phyloP scores from a whole-genome alignment of 1,140 invertebrate genomes.

The Penaeus vannamei region DNA sequence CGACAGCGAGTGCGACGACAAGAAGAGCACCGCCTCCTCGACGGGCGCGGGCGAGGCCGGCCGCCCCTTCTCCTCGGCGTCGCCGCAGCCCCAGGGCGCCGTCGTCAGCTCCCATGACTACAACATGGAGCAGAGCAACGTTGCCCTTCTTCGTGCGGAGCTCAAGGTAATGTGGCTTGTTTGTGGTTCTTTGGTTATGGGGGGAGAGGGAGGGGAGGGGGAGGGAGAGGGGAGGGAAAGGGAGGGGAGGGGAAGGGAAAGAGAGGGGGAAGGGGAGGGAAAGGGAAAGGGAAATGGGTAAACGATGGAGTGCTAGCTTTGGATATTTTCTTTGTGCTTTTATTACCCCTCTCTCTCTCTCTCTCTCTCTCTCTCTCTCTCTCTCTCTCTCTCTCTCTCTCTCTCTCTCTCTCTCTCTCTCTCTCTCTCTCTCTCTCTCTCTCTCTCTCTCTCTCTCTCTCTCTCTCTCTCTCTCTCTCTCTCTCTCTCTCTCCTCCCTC shows the following conservation, averaged over 20 bases:
- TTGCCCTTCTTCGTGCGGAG: constrained; percentile 69
- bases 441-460: not conserved
- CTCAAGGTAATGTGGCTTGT: constrained; percentile 68
- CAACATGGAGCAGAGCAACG: constrained; percentile 70
- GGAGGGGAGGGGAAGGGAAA: not conserved
- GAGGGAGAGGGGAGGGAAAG: not conserved
- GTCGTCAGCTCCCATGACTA: constrained; percentile 69
- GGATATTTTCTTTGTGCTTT: not conserved
- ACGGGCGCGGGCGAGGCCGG: constrained; percentile 46
- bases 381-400: not conserved
- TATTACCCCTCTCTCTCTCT: not conserved
- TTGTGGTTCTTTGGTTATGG: not conserved
- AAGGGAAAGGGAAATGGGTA: not conserved
- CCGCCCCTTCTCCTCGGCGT: constrained; percentile 44
- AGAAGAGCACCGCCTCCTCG: constrained; percentile 69
- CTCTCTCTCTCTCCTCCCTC: too few species aligned
- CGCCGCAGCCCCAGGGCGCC: constrained; percentile 57
- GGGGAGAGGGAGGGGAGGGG: not conserved
- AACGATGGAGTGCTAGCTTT: not conserved
- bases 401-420: too few species aligned
- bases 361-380: not conserved
- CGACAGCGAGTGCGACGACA: constrained; percentile 69
- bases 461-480: too few species aligned
- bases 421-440: too few species aligned
- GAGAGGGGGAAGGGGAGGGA: not conserved